Evolutionary conservation across 2,797 vertebrate genomes (phyloP).

Genomic region (Peromyscus attwateri): DNA sequence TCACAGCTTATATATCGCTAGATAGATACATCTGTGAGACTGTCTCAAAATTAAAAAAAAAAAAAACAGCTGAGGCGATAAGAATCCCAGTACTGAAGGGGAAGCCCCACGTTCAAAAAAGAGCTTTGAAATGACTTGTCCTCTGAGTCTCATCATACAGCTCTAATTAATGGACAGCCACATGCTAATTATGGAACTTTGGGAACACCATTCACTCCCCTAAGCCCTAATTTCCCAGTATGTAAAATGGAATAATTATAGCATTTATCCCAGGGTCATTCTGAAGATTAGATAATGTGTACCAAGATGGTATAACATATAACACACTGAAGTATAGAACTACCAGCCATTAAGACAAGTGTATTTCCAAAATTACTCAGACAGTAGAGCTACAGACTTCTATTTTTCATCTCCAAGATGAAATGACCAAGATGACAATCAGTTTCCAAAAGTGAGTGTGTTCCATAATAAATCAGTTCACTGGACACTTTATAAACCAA

Average conservation of each 20-base stretch:
- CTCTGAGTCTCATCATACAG: conserved; percentile 17
- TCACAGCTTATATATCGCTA: background rate
- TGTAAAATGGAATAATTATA: conserved; percentile 52
- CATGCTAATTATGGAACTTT: background rate
- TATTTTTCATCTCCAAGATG: conserved; percentile 22
- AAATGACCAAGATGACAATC: conserved; percentile 5
- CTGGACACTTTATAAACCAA: background rate
- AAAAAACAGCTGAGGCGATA: background rate
- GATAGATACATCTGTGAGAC: background rate
- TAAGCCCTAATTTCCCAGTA: conserved; percentile 64
- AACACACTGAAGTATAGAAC: conserved; percentile 32
- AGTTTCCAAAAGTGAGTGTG: conserved; percentile 29
- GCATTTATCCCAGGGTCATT: conserved; percentile 52
- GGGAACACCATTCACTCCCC: conserved; percentile 14
- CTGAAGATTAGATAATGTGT: conserved; percentile 56
- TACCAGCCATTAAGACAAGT: conserved; percentile 44
- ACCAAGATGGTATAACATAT: background rate
- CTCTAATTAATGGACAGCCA: conserved; percentile 25
- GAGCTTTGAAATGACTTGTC: background rate
- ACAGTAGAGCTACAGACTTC: background rate
- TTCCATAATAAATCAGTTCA: background rate
- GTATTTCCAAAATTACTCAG: conserved; percentile 30
- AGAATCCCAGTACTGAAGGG: background rate
- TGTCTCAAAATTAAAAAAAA: background rate
- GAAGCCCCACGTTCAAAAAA: background rate